Percentiles rank a stretch among this genome's conserved stretches.
These are phyloP conservation scores for Hydractinia symbiolongicarpus DNA, from an alignment of 30 jellyfish, hydroid and myxozoan genomes.

Conservation along the genomic window DNA sequence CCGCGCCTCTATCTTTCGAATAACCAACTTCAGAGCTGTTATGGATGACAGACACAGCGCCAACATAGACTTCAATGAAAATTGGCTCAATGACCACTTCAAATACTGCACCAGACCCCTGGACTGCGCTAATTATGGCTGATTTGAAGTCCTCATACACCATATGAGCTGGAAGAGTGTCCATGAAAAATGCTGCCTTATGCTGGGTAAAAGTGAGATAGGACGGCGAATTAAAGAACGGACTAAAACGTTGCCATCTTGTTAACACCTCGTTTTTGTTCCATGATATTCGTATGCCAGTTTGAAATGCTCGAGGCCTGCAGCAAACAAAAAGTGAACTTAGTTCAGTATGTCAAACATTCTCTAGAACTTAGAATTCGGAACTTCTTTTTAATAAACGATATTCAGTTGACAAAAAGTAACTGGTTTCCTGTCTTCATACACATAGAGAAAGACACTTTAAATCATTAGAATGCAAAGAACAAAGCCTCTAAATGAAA, in stretches of 20 bases:
- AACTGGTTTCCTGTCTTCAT: too few species aligned
- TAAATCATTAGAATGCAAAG: too few species aligned
- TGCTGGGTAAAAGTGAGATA: slow-evolving; percentile 71
- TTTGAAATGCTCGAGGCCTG: slow-evolving; percentile 60
- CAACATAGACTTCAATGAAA: slow-evolving; percentile 66
- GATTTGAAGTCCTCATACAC: slow-evolving; percentile 62
- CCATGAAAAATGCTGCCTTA: slow-evolving; percentile 59
- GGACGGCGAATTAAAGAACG: slow-evolving; percentile 51
- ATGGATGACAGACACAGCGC: slow-evolving; percentile 50
- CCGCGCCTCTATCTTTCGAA: slow-evolving; percentile 76
- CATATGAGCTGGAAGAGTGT: slow-evolving; percentile 52
- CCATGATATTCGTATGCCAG: slow-evolving; percentile 64
- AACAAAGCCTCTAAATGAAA: too few species aligned
- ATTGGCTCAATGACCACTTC: slow-evolving; percentile 63
- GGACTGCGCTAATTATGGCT: slow-evolving; percentile 54
- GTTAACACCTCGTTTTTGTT: slow-evolving; percentile 53
- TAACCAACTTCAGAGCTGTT: slow-evolving; percentile 71
- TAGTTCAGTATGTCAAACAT: not conserved
- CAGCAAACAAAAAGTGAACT: not conserved
- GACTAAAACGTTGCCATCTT: slow-evolving; percentile 74
- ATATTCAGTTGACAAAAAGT: too few species aligned
- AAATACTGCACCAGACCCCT: slow-evolving; percentile 55
- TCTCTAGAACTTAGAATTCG: not conserved
- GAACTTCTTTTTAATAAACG: too few species aligned
- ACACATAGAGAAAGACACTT: too few species aligned